Conservation (phyloP, 2,888 invertebrate genomes). For the Ophion ellenae region DNA sequence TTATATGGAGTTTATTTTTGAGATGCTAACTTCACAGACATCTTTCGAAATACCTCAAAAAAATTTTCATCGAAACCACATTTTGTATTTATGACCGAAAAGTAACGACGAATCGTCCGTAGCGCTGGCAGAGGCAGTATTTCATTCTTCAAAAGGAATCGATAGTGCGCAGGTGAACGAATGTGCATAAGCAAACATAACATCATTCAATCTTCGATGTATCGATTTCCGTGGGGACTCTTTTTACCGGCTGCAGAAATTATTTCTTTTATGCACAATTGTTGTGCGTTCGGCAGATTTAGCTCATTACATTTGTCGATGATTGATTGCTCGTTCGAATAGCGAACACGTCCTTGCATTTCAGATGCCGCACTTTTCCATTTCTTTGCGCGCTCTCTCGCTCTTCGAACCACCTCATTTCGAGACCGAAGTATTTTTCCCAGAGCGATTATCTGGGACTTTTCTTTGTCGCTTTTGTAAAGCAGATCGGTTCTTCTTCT, state of each 20-base stretch:
- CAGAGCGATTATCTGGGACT: too few relatives aligned
- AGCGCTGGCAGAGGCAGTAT: neutral
- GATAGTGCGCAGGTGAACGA: neutral
- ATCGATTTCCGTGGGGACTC: neutral
- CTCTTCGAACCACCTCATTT: too few relatives aligned
- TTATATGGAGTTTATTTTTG: too few relatives aligned
- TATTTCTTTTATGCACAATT: neutral
- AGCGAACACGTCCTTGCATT: too few relatives aligned
- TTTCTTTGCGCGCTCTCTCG: too few relatives aligned
- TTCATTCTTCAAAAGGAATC: neutral
- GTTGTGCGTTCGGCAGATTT: neutral
- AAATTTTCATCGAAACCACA: constrained; percentile 59
- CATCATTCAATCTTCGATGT: neutral
- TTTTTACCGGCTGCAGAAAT: neutral
- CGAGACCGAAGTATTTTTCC: too few relatives aligned
- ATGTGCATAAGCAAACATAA: neutral
- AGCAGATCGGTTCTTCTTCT: too few relatives aligned
- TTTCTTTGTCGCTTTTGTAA: too few relatives aligned
- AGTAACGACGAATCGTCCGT: constrained; percentile 20
- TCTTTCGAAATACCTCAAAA: constrained; percentile 32
- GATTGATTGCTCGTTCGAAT: too few relatives aligned
- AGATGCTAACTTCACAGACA: too few relatives aligned
- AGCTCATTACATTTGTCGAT: neutral
- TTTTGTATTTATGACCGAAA: constrained; percentile 29
- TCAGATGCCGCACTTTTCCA: too few relatives aligned